Percentiles rank a stretch among this genome's conserved stretches.
These are phyloP conservation scores for Labia minor DNA, from an alignment of 2,888 invertebrate species.

Conservation along the genomic window DNA sequence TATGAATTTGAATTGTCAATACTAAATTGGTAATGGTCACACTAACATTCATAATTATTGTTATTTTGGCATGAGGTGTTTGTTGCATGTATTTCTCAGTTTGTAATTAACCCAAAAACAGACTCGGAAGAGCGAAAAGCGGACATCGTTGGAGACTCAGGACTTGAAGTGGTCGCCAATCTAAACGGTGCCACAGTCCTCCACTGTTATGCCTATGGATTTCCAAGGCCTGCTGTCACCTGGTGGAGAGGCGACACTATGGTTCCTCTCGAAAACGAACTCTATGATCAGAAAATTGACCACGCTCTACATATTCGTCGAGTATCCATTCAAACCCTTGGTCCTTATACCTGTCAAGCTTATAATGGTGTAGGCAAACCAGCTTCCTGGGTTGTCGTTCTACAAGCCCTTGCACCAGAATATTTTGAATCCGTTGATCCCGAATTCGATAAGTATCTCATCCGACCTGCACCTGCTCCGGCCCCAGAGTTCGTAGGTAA, in stretches of 20 bases:
- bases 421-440: slow-evolving; percentile 46
- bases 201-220: slow-evolving; percentile 72
- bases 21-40: not conserved
- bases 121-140: slow-evolving; percentile 49
- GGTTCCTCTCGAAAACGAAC: slow-evolving; percentile 57
- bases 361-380: slow-evolving; percentile 72
- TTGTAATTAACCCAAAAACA: slow-evolving; percentile 31
- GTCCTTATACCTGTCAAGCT: slow-evolving; percentile 80
- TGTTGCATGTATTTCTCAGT: slow-evolving; percentile 17
- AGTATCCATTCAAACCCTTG: slow-evolving; percentile 60
- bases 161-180: slow-evolving; percentile 53
- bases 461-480: slow-evolving; percentile 40
- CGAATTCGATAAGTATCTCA: slow-evolving; percentile 48
- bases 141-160: slow-evolving; percentile 55
- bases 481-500: slow-evolving; percentile 28
- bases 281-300: slow-evolving; percentile 61
- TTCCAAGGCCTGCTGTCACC: slow-evolving; percentile 64
- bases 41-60: slow-evolving; percentile 15
- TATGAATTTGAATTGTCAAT: too few species aligned
- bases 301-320: slow-evolving; percentile 62
- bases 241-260: slow-evolving; percentile 74
- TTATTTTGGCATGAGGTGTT: slow-evolving; percentile 18
- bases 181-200: slow-evolving; percentile 58
- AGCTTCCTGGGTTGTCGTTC: slow-evolving; percentile 61
- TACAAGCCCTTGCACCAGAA: slow-evolving; percentile 63